Evolutionary conservation across 2,888 invertebrate genomes (phyloP).

Genomic region (Polymixis flavicincta): DNA sequence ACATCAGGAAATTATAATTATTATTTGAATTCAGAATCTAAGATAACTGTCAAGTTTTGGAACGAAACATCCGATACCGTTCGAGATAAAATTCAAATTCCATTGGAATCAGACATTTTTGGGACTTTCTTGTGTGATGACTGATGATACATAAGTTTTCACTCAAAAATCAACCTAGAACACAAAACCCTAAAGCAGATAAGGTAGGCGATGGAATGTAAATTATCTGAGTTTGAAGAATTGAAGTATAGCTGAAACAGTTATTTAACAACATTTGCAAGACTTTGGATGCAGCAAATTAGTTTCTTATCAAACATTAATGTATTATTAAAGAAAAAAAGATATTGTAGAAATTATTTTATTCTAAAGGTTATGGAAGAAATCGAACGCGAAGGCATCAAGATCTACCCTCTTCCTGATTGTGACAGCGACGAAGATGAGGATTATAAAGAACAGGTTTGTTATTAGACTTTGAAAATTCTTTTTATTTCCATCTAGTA

Average conservation of each 20-base stretch:
- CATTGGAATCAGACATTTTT: neutral
- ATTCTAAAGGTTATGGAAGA: slow-evolving; percentile 94
- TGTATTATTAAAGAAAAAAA: no score
- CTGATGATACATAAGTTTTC: no score
- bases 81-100: neutral
- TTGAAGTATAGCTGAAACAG: neutral
- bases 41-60: no score
- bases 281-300: neutral
- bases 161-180: neutral
- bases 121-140: no score
- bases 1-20: no score
- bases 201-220: neutral
- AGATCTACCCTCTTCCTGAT: slow-evolving; percentile 98
- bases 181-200: neutral
- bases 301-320: no score
- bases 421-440: slow-evolving; percentile 99
- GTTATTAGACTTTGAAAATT: neutral
- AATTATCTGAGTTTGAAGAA: neutral
- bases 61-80: no score
- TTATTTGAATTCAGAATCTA: no score
- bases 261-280: neutral
- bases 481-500: neutral
- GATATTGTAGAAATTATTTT: neutral
- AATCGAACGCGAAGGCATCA: slow-evolving; percentile 97
- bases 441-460: slow-evolving; percentile 97